Evolutionary conservation across 2,113 vertebrate genomes (phyloP).

Genomic region (Tetrao urogallus): DNA sequence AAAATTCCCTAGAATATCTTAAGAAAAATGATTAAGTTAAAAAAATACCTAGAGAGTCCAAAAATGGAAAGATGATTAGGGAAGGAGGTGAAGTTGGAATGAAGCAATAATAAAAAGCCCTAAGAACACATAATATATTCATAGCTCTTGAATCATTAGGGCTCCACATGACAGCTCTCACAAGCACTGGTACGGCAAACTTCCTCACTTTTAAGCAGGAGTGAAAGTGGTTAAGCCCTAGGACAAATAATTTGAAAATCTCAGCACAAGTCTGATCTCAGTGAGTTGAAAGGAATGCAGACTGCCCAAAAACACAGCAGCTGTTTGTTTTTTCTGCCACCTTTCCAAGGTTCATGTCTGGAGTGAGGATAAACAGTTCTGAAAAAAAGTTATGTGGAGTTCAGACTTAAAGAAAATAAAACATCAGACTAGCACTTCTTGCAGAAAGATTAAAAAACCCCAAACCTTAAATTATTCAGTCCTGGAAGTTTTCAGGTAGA

Average conservation of each 20-base stretch:
- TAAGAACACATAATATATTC: conserved; percentile 68
- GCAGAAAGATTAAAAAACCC: not conserved
- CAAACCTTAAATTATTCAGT: conserved; percentile 60
- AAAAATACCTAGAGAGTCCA: not conserved
- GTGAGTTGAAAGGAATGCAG: conserved; percentile 81
- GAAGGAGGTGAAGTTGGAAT: conserved; percentile 46
- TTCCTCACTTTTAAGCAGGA: conserved; percentile 69
- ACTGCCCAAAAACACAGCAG: conserved; percentile 77
- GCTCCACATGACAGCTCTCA: conserved; percentile 50
- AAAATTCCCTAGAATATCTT: conserved; percentile 17
- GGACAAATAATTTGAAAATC: conserved; percentile 75
- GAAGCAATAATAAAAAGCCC: conserved; percentile 66
- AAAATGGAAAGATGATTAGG: conserved; percentile 54
- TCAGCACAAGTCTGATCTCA: conserved; percentile 71
- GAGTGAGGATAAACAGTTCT: conserved; percentile 78
- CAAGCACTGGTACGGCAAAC: conserved; percentile 53
- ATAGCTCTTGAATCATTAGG: conserved; percentile 58
- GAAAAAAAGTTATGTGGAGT: conserved; percentile 61
- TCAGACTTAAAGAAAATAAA: conserved; percentile 80
- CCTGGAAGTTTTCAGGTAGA: conserved; percentile 66
- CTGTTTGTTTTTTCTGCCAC: conserved; percentile 82
- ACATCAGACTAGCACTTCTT: conserved; percentile 68
- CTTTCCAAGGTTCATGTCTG: conserved; percentile 81
- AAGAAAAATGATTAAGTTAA: conserved; percentile 4
- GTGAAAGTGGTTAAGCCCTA: conserved; percentile 75